These are phyloP conservation scores for Phataginus tetradactyla DNA, from an alignment of 2,797 vertebrate genomes.

Conservation along the genomic window DNA sequence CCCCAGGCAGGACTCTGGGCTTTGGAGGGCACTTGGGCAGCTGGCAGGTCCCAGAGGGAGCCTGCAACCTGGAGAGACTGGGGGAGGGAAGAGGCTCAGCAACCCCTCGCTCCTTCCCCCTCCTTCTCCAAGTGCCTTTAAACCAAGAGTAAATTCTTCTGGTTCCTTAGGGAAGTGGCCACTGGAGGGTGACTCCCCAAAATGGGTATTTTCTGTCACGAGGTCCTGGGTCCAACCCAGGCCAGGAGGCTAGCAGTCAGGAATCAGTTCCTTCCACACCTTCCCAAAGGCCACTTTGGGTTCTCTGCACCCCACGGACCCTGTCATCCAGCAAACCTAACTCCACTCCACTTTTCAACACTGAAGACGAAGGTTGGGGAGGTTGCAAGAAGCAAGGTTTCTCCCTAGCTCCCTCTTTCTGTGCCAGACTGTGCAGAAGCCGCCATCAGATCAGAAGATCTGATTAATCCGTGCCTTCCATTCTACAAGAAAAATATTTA, in stretches of 20 bases:
- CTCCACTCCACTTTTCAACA: neutral
- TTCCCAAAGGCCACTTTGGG: neutral
- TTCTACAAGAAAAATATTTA: neutral
- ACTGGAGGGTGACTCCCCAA: neutral
- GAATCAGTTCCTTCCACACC: neutral
- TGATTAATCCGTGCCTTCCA: neutral
- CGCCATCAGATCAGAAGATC: neutral
- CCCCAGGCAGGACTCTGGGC: neutral
- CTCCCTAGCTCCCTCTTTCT: neutral
- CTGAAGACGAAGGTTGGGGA: neutral
- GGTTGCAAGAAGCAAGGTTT: neutral
- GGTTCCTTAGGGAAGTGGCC: neutral
- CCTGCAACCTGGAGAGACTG: neutral
- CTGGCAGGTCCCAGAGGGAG: neutral
- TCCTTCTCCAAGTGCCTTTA: slow-evolving; percentile 50
- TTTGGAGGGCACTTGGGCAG: neutral
- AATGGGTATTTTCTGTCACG: no score
- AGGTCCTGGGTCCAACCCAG: neutral
- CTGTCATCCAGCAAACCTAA: neutral
- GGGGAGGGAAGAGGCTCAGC: neutral
- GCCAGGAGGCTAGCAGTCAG: neutral
- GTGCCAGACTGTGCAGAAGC: neutral
- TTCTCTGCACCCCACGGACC: neutral
- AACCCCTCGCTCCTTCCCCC: no score
- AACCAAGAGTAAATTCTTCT: neutral